phyloP scores from a whole-genome alignment of 64 coral and sea anemone species.

The Actinia tenebrosa region DNA sequence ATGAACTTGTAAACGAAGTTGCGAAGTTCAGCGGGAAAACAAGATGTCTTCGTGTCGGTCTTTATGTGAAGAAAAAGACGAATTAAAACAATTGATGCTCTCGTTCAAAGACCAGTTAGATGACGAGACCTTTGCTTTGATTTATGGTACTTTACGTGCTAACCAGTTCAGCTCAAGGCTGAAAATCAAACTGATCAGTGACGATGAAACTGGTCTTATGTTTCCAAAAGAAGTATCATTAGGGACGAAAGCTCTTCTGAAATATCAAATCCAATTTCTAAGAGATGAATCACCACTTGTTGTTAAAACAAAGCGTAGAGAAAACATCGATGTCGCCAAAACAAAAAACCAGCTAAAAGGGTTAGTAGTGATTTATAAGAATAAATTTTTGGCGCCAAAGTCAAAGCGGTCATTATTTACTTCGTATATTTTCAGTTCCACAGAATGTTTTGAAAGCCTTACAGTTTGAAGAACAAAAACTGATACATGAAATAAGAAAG shows the following conservation, averaged over 20 bases:
- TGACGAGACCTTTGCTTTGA: not conserved
- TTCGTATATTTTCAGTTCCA: not conserved
- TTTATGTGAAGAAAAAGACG: not conserved
- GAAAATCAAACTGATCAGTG: constrained; percentile 27
- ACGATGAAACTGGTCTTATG: constrained; percentile 14
- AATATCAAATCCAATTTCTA: constrained; percentile 1
- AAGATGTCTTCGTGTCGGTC: too few species aligned
- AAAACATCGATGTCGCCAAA: too few species aligned
- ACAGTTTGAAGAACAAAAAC: not conserved
- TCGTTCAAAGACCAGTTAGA: constrained; percentile 1
- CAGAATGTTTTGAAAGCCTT: not conserved
- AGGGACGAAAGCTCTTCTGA: constrained; percentile 7
- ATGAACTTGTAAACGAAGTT: too few species aligned
- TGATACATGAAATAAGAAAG: not conserved
- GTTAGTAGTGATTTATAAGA: too few species aligned
- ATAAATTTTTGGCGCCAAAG: too few species aligned
- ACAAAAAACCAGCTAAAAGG: too few species aligned
- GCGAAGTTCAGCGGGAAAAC: too few species aligned
- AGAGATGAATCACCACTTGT: too few species aligned
- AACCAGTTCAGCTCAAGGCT: not conserved
- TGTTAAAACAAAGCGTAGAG: too few species aligned
- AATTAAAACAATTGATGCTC: not conserved
- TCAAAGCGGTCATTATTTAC: too few species aligned
- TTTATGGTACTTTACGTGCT: constrained; percentile 2
- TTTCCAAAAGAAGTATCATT: constrained; percentile 6